Evolutionary conservation across 2,888 invertebrate species (phyloP).

Genomic region (Leuctra nigra): DNA sequence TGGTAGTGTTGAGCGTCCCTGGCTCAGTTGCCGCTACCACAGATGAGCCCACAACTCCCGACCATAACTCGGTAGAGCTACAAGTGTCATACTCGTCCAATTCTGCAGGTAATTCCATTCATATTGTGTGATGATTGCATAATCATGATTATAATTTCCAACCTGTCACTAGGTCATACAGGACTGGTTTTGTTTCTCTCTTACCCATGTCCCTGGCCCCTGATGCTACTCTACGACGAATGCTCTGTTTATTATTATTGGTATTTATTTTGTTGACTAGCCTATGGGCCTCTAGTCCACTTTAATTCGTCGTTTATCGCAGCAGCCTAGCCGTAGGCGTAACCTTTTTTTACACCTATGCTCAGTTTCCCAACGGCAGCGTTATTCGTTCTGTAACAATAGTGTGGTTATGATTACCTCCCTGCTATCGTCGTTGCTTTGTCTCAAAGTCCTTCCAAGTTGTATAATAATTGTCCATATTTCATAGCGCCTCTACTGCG

Average conservation of each 20-base stretch:
- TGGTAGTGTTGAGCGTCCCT: slow-evolving; percentile 59
- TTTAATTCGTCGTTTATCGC: too few species aligned
- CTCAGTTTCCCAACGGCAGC: too few species aligned
- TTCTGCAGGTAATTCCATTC: slow-evolving; percentile 48
- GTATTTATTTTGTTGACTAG: too few species aligned
- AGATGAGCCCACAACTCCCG: slow-evolving; percentile 45
- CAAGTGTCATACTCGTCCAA: slow-evolving; percentile 56
- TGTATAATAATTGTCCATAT: too few species aligned
- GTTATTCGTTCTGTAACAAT: too few species aligned
- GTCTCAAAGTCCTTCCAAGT: too few species aligned
- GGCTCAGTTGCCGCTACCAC: slow-evolving; percentile 58
- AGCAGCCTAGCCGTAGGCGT: too few species aligned
- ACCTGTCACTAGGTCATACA: slow-evolving; percentile 10
- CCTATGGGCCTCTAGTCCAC: too few species aligned
- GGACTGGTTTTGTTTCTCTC: slow-evolving; percentile 2
- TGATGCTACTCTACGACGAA: background rate
- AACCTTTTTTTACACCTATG: too few species aligned
- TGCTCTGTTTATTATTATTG: background rate
- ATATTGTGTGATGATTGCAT: background rate
- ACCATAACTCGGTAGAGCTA: slow-evolving; percentile 50
- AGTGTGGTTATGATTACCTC: too few species aligned
- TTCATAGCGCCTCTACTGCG: too few species aligned
- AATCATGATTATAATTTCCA: background rate
- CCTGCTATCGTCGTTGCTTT: too few species aligned
- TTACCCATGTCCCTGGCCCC: slow-evolving; percentile 11